Percentiles rank a stretch among this genome's conserved stretches.
phyloP scores from a whole-genome alignment of 1,140 invertebrate species.

The Pararge aegeria region DNA sequence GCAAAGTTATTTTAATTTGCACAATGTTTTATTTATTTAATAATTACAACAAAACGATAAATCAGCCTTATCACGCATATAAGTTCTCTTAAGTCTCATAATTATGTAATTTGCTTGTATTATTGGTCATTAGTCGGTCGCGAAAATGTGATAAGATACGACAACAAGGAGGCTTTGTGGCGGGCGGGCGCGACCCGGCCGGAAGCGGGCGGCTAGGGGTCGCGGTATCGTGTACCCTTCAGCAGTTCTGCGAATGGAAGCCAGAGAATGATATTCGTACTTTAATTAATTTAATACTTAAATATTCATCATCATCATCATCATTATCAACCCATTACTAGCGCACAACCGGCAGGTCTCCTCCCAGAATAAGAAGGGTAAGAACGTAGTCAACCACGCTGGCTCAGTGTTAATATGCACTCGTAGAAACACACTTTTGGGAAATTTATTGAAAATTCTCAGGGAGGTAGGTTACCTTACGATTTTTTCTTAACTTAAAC shows the following conservation, averaged over 20 bases:
- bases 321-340: no score
- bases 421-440: no score
- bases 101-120: slow-evolving; percentile 56
- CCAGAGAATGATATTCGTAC: neutral
- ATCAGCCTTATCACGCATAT: slow-evolving; percentile 32
- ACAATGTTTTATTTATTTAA: no score
- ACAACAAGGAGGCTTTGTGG: slow-evolving; percentile 62
- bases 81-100: slow-evolving; percentile 46
- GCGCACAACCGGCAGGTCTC: no score
- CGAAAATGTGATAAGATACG: slow-evolving; percentile 72
- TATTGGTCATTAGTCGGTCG: slow-evolving; percentile 60
- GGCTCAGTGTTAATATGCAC: no score
- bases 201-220: slow-evolving; percentile 46
- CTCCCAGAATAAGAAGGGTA: no score
- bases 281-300: neutral
- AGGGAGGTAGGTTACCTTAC: no score
- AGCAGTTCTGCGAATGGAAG: slow-evolving; percentile 32
- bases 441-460: no score
- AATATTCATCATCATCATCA: no score
- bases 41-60: slow-evolving; percentile 14
- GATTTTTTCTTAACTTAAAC: no score
- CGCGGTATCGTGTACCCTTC: slow-evolving; percentile 38
- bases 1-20: no score
- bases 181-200: slow-evolving; percentile 40
- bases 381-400: no score